These are phyloP conservation scores for Orchesella flavescens DNA, from an alignment of 2,888 invertebrate genomes.

Conservation along the genomic window DNA sequence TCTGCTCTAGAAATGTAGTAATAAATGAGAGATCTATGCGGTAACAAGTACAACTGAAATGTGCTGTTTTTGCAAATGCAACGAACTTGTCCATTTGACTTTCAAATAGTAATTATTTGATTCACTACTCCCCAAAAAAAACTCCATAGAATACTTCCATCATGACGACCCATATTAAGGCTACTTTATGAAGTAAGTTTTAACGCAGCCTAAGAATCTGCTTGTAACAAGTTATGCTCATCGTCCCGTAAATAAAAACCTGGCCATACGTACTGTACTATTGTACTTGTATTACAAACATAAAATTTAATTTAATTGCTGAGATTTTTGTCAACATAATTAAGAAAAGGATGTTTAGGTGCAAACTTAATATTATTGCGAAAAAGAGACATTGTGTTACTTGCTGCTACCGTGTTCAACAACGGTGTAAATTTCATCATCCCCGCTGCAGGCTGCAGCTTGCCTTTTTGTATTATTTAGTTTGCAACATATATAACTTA, in stretches of 20 bases:
- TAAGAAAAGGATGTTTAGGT: not conserved
- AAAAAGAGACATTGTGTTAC: not conserved
- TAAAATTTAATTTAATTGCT: not conserved
- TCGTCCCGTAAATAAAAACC: too few species aligned
- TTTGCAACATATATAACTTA: too few species aligned
- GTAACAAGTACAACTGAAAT: slow-evolving; percentile 7
- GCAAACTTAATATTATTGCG: not conserved
- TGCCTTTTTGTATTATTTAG: too few species aligned
- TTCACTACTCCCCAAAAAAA: too few species aligned
- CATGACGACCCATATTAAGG: too few species aligned
- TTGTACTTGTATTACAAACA: not conserved
- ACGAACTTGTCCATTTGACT: slow-evolving; percentile 19
- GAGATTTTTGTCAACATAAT: not conserved
- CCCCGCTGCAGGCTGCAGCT: too few species aligned
- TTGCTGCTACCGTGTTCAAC: not conserved
- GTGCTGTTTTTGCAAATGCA: not conserved
- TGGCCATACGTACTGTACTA: too few species aligned
- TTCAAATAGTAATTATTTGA: too few species aligned
- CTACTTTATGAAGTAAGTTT: too few species aligned
- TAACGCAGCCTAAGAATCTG: too few species aligned
- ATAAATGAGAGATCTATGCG: slow-evolving; percentile 34
- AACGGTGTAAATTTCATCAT: not conserved
- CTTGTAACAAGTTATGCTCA: too few species aligned
- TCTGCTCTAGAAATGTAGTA: slow-evolving; percentile 39
- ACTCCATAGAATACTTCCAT: not conserved